Evolutionary conservation across 1,140 invertebrate species (phyloP).

Genomic region (Heliconius congener): DNA sequence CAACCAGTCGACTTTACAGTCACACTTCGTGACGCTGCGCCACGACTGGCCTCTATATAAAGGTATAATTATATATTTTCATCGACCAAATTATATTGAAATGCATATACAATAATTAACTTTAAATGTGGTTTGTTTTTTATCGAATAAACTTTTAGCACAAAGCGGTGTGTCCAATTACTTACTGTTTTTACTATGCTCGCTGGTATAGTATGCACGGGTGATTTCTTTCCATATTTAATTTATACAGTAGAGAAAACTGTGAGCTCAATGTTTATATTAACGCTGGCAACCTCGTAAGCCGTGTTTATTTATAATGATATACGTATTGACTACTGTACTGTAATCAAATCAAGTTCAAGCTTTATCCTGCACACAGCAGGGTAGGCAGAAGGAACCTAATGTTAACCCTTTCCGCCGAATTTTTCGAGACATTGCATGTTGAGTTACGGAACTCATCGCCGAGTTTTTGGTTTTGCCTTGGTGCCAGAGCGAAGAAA

Average conservation of each 20-base stretch:
- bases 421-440: no score
- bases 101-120: background rate
- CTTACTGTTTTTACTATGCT: conserved; percentile 3
- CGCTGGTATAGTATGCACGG: background rate
- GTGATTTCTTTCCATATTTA: conserved; percentile 12
- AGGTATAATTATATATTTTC: no score
- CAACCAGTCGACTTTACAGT: no score
- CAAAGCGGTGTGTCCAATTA: background rate
- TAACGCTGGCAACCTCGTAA: background rate
- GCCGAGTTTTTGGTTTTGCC: no score
- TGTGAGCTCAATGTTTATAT: conserved; percentile 5
- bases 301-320: background rate
- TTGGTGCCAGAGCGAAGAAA: no score
- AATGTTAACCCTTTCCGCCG: no score
- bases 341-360: no score
- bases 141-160: background rate
- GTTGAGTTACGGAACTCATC: no score
- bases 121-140: background rate
- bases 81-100: background rate
- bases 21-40: no score
- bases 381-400: no score
- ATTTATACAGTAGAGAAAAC: conserved; percentile 10
- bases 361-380: no score
- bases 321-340: background rate
- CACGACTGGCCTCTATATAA: no score